A percentile compares a stretch with the other conserved stretches of the same genome.
Conservation (phyloP, 2,797 vertebrate species). For the Chrysocyon brachyurus region DNA sequence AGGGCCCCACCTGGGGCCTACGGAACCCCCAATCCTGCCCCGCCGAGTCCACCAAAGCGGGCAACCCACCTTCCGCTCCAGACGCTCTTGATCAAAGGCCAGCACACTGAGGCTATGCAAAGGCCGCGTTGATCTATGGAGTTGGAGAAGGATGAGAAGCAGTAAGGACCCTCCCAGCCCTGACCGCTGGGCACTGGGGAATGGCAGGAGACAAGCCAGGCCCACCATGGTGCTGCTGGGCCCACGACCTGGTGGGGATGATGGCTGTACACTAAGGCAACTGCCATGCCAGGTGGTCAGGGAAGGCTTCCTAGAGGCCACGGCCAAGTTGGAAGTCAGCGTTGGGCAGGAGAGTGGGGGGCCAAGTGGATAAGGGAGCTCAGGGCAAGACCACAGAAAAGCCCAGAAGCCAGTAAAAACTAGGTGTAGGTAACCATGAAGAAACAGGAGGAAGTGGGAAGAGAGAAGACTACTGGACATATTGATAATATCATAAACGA, state of each 20-base stretch:
- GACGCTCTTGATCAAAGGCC: conserved; percentile 92
- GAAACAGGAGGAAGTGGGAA: not conserved
- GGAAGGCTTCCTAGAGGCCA: not conserved
- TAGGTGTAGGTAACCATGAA: not conserved
- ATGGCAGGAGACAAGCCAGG: not conserved
- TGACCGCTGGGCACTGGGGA: not conserved
- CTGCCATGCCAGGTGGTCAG: not conserved
- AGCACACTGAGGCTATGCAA: conserved; percentile 95
- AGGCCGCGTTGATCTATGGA: conserved; percentile 86
- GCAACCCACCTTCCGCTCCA: conserved; percentile 92
- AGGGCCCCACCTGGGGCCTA: not conserved
- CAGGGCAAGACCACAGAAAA: not conserved
- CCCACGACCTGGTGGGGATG: not conserved
- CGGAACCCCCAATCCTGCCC: not conserved
- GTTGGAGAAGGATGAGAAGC: not conserved
- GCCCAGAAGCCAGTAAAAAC: not conserved
- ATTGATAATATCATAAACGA: not conserved
- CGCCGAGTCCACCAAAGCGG: fast-evolving
- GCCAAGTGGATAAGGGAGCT: not conserved
- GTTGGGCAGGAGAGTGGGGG: not conserved
- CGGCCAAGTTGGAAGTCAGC: not conserved
- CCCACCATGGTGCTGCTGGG: not conserved
- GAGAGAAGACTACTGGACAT: not conserved
- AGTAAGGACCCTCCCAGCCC: not conserved
- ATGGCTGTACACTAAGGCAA: not conserved